phyloP scores from a whole-genome alignment of 2,113 vertebrate genomes.

The Oenanthe melanoleuca region DNA sequence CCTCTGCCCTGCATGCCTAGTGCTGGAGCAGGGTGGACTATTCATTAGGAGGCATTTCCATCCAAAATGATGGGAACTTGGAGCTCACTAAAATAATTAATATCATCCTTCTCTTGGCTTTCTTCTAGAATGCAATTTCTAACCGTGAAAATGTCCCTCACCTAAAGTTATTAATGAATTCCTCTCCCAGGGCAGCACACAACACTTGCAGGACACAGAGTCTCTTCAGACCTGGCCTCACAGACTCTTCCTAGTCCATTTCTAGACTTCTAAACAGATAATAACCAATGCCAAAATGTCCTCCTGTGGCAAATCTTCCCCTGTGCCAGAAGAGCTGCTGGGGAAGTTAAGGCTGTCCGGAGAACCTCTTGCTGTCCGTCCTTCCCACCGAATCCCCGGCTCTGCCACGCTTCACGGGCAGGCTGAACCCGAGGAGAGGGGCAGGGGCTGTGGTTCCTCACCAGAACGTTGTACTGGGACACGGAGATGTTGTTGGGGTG shows the following conservation, averaged over 20 bases:
- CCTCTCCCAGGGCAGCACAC: not conserved
- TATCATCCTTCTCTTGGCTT: not conserved
- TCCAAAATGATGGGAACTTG: not conserved
- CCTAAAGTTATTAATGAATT: not conserved
- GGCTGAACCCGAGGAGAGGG: not conserved
- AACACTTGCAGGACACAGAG: rapidly evolving
- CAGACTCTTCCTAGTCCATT: not conserved
- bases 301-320: not conserved
- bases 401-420: not conserved
- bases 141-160: not conserved
- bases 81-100: not conserved
- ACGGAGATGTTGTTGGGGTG: slow-evolving; percentile 99
- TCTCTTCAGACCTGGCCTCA: not conserved
- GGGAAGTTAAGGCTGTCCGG: not conserved
- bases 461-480: slow-evolving; percentile 95
- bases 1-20: not conserved
- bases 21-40: not conserved
- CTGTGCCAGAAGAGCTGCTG: not conserved
- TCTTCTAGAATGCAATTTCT: not conserved
- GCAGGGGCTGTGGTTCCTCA: slow-evolving; percentile 70
- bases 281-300: not conserved
- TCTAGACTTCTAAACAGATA: not conserved
- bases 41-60: not conserved
- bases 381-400: not conserved
- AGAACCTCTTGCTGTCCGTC: not conserved